Percentiles rank a stretch among this genome's conserved stretches.
Conservation (phyloP, 2,888 invertebrate genomes). For the Calliphora vomitoria region DNA sequence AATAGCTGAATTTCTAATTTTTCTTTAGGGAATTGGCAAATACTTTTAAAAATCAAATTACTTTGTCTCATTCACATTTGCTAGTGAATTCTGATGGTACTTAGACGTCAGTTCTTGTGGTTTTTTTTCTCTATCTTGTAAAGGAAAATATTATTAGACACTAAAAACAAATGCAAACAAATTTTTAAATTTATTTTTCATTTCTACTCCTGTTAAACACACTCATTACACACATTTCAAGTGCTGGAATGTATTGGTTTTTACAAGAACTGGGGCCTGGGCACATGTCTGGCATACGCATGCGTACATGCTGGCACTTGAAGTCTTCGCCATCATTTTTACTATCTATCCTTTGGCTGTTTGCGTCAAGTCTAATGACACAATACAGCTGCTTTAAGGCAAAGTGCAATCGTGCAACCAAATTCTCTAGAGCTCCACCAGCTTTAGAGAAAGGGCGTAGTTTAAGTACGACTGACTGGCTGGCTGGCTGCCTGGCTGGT, state of each 20-base stretch:
- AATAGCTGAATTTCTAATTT: conserved; percentile 70
- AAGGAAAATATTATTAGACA: conserved; percentile 11
- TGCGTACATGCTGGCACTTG: conserved; percentile 71
- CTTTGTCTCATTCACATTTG: conserved; percentile 37
- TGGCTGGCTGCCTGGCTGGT: conserved; percentile 4
- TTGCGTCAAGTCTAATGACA: conserved; percentile 66
- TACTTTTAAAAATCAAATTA: conserved; percentile 39
- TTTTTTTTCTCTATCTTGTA: conserved; percentile 24
- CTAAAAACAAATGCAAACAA: conserved; percentile 53
- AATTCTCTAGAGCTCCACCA: conserved; percentile 61
- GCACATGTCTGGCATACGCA: conserved; percentile 65
- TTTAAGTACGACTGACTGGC: conserved; percentile 12
- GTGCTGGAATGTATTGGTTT: neutral
- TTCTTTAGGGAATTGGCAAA: conserved; percentile 66
- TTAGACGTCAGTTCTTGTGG: conserved; percentile 40
- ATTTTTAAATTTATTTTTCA: conserved; percentile 37
- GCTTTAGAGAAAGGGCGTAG: conserved; percentile 43
- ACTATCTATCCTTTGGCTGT: conserved; percentile 53
- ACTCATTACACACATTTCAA: conserved; percentile 19
- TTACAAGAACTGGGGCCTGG: conserved; percentile 31
- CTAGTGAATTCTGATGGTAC: conserved; percentile 51
- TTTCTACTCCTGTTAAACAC: neutral
- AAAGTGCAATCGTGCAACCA: conserved; percentile 36
- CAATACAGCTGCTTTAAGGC: conserved; percentile 68
- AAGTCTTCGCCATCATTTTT: conserved; percentile 47